Evolutionary conservation across 2,113 vertebrate species (phyloP), one percentile per base, ranked within the genome.

Genomic region (chimpanzee (Pan troglodytes)): DNA sequence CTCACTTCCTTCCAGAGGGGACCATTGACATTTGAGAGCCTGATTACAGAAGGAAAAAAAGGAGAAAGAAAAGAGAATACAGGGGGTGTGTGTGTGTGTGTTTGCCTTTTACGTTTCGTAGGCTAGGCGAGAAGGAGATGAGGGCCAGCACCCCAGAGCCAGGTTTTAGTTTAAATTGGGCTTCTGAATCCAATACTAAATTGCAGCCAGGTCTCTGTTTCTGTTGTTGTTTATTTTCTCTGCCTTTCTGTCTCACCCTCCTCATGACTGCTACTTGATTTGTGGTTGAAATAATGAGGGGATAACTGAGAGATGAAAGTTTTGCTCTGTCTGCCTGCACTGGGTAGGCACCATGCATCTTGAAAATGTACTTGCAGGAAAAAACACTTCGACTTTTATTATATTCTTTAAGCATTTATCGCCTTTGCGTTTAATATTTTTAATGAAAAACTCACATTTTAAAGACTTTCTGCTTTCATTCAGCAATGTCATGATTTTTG

Each of bases 21-120:
- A 99, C 99, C 98, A 97, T 97, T 99, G 99, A 99, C 99, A 99
- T 99, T 99, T 99, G 99, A 99, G 98, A 99, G 98, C 98, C 96
- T 98, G 99, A 99, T 99, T 99, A 45, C 50, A 32, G 40, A 32
- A 6, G 16, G 14, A 13, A 27, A 55, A 30, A 17, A 45, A 35
- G 25, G 90, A 82, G 81, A n/a, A 52, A 93, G 35, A 73, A 75
- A 55, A 79, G 14, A 40, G 98, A 99, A 97, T 98, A 98, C 98
- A 98, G 92, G 96, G 93, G 81, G 90, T 97, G 38, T 88, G 89
- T 97, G 38, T 88, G 89, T 97, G 95, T 97, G 1, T 96, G 96
- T 96, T 97, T 98, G 96, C 98, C 97, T 98, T 97, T 98, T 97
- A 96, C 50, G 98, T 96, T 96, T 95, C 1, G 81, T 72, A 93